A percentile compares a stretch with the other conserved stretches of the same genome.
Conservation (phyloP, 2,113 vertebrate species). For the Typhlomys cinereus region DNA sequence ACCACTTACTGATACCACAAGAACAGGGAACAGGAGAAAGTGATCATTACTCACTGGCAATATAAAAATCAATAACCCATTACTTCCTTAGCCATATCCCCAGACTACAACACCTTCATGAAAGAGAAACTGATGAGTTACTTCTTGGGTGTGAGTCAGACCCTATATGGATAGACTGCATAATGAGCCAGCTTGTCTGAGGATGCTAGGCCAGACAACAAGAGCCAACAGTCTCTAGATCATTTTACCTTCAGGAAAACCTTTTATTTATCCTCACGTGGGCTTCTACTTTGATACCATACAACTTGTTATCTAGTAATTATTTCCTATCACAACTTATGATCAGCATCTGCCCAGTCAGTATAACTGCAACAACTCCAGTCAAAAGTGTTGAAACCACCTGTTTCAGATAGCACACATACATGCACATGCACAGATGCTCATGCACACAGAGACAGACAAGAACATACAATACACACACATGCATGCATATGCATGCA, state of each 20-base stretch:
- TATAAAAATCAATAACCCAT: slow-evolving; percentile 63
- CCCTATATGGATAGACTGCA: neutral
- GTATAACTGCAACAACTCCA: neutral
- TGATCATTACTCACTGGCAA: slow-evolving; percentile 46
- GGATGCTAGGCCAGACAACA: neutral
- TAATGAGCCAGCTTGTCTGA: neutral
- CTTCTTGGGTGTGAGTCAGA: neutral
- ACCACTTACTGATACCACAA: neutral
- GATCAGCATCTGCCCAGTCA: neutral
- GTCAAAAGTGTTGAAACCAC: neutral
- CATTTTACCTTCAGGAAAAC: neutral
- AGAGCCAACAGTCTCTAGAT: neutral
- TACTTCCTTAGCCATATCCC: neutral
- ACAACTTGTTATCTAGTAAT: slow-evolving; percentile 5
- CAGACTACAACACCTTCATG: neutral
- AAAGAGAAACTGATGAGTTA: neutral
- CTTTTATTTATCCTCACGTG: neutral
- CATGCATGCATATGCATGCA: neutral
- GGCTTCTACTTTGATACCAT: neutral
- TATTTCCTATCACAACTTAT: neutral
- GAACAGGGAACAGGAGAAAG: neutral
- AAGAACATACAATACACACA: neutral
- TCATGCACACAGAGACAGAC: neutral
- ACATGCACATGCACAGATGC: neutral
- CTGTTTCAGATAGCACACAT: neutral